Base-by-base conservation (phyloP, 2,888 invertebrate genomes). In the Pherbina coryleti region DNA sequence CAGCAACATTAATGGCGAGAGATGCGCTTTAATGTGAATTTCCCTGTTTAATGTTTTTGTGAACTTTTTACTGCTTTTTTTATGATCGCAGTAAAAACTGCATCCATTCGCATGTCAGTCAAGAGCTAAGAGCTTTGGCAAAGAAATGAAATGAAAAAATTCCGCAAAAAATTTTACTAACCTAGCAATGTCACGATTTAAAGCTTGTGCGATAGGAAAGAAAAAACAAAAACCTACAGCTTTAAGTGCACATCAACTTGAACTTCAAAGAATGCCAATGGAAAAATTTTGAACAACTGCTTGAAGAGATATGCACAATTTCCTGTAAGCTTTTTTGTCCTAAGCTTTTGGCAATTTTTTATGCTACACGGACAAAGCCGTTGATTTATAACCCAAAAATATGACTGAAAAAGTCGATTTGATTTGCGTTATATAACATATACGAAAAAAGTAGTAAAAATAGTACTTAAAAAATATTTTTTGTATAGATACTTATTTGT, bases 101-200 rank as follows among this genome's bases (percentile, higher is more conserved):
- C n/a, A 60, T 19, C 11, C 60, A 73, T 76, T 76, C 69, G 69
- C 76, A 76, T 76, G 76, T 76, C 76, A 69, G 70, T 76, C 76
- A 76, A 76, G 66, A 31, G 17, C 25, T 57, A 37, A 44, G 34
- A 44, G 34, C 17, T 22, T 7, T 22, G 31, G 31, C 1, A 55
- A 71, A 34, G 28, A 60, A 57, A 55, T 22, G 19, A n/a, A 34
- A 7, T 17, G 71, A 60, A 25, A 57, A 57, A 31, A 53, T 22
- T 31, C 37, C 11, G n/a, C 28, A 28, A 60, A 72, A 57, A 72
- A 55, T 60, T 60, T 57, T 60, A 64, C 74, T 74, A 49, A 73
- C 73, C 60, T 28, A 19, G 31, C 37, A 14, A 17, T 22, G 74
- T 74, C 74, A 74, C 74, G 74, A 74, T n/a, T 64, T 62, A 34